Conservation (phyloP, 2,797 vertebrate genomes). For the Pampus argenteus region DNA sequence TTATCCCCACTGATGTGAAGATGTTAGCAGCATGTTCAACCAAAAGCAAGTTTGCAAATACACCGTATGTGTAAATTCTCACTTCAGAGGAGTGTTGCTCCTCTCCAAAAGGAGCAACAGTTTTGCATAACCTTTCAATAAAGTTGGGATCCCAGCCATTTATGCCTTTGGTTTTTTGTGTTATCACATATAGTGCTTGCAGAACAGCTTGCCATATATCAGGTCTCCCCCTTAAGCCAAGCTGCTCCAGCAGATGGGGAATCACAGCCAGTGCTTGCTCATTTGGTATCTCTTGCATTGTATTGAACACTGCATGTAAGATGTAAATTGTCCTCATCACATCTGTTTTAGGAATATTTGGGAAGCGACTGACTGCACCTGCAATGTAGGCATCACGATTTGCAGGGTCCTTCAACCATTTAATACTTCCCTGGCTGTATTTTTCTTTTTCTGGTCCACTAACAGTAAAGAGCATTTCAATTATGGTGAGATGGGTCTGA, state of each 20-base stretch:
- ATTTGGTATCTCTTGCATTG: slow-evolving; percentile 54
- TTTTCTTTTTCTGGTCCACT: accelerated
- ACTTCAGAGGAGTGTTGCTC: accelerated
- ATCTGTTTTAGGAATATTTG: neutral
- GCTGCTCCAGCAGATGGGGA: slow-evolving; percentile 39
- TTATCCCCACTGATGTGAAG: slow-evolving; percentile 48
- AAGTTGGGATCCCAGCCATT: slow-evolving; percentile 22
- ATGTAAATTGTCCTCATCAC: accelerated
- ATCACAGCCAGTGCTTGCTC: slow-evolving; percentile 38
- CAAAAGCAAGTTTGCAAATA: slow-evolving; percentile 53
- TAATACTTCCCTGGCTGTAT: slow-evolving; percentile 45
- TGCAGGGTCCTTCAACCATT: slow-evolving; percentile 62
- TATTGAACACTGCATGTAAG: slow-evolving; percentile 50
- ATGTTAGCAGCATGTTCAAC: slow-evolving; percentile 22
- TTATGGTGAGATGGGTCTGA: slow-evolving; percentile 5
- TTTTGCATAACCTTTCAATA: slow-evolving; percentile 16
- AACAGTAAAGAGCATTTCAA: slow-evolving; percentile 34
- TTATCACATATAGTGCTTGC: slow-evolving; percentile 48
- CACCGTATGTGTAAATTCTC: slow-evolving; percentile 33
- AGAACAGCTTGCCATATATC: accelerated
- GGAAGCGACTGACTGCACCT: slow-evolving; percentile 44
- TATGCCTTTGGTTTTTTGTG: slow-evolving; percentile 64
- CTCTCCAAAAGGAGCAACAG: slow-evolving; percentile 23
- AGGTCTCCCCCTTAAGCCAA: neutral
- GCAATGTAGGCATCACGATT: slow-evolving; percentile 54